Evolutionary conservation across 2,797 vertebrate genomes (phyloP), one percentile per base, ranked within the genome.

Genomic region (Artibeus lituratus): DNA sequence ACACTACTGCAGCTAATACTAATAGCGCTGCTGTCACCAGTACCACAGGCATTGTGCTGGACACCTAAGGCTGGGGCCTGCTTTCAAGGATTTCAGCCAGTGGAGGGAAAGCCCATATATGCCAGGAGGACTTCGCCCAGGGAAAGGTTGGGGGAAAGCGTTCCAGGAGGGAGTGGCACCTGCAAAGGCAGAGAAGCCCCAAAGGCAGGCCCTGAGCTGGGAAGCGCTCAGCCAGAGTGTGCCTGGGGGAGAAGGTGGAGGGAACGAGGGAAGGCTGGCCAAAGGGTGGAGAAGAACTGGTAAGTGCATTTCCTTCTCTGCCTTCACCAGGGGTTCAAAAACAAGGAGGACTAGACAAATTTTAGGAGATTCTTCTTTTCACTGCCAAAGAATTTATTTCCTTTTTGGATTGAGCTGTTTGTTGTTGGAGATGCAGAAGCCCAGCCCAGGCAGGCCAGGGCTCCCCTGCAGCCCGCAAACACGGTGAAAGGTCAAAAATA

Each of bases 401-500:
- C 51, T 55, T 78, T 69, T 37, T 39, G n/a, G 37, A 59, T 72
- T 59, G 80, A 89, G 69, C 35, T n/a, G 81, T 91, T 82, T 96
- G 81, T 51, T 92, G 92, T 87, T 73, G 3, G 11, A 94, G 92
- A 91, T 74, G 18, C 37, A 55, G 81, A 26, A 89, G 78, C 37
- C 65, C 42, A 59, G 78, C 11, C 32, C 85, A 67, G 51, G 86
- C 73, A 9, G 51, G 91, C 70, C 42, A 72, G 82, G 59, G 74
- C 69, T 94, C 57, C 47, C 42, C 57, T 16, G 59, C 37, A 53
- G 78, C 86, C 80, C 78, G 37, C 70, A 84, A 95, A 89, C 57
- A 72, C 9, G 22, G 53, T 4, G 9, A 93, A 91, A 97, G 87
- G 97, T 95, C 91, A 94, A 90, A 95, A 88, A 67, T 26, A 94